Evolutionary conservation across 2,797 vertebrate species (phyloP), one percentile per base, ranked within the genome.

Genomic region (Myotis planiceps): DNA sequence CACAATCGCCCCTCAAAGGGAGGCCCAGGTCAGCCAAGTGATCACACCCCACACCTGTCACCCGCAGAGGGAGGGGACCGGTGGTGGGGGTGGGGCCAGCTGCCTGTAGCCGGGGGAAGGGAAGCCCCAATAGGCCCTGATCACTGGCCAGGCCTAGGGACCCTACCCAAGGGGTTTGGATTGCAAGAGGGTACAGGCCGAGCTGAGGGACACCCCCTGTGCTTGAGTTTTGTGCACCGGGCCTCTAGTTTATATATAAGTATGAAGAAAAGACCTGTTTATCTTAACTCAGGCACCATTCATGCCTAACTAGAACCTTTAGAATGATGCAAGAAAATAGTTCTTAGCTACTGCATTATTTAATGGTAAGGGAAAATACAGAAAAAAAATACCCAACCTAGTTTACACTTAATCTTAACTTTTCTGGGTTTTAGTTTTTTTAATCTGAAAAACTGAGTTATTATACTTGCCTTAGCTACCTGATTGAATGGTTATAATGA

Each of bases 281-380:
- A 49, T 69, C 76, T 96, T 93, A 37, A 83, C 12, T 39, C 53
- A 92, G 55, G 9, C 72, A 47, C 6, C 6, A 55, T 53, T 42
- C 88, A 72, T 18, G 25, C 9, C 53, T 94, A 89, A 76, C 60
- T 66, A 69, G 27, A 92, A 53, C 15, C 49, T 75, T 60, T 25
- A 94, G 86, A 45, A 84, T 75, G 45, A 12, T 87, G 90, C 55
- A 34, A 82, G 39, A 96, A 21, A 19, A 42, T 74, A 82, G 5
- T 79, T n/a, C 25, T 45, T 9, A 12, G 85, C 83, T 93, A 76
- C 75, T 96, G 13, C 23, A 76, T 92, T 69, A 18, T 71, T 91
- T 91, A 90, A 37, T 58, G 45, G 25, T 42, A 47, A 93, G 85
- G 66, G 10, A 34, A 34, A 34, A 34, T 34, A 34, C 34, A 83